A percentile compares a stretch with the other conserved stretches of the same genome.
Evolutionary conservation across 2,797 vertebrate genomes (phyloP).

Genomic region (Falco novaeseelandiae): DNA sequence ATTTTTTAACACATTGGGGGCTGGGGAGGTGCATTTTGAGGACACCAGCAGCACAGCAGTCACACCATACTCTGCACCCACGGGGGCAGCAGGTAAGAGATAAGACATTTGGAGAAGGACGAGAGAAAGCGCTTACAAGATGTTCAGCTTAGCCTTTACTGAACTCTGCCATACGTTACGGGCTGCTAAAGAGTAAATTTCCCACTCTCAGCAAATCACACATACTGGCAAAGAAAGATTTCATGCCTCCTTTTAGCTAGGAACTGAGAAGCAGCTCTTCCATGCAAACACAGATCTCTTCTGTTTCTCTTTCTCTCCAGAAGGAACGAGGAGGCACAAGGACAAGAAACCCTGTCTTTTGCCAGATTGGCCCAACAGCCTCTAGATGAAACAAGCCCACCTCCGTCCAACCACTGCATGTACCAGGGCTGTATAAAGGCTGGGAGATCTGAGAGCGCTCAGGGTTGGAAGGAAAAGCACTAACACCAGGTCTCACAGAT

Average conservation of each 20-base stretch:
- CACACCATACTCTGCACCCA: neutral
- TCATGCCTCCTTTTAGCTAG: neutral
- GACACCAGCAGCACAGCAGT: neutral
- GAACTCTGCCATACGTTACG: neutral
- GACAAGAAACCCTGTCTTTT: neutral
- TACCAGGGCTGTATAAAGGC: neutral
- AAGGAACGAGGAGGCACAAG: neutral
- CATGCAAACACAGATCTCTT: neutral
- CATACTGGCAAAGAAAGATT: neutral
- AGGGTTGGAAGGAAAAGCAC: neutral
- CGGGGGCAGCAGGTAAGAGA: neutral
- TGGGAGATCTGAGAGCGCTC: neutral
- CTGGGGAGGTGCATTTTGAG: neutral
- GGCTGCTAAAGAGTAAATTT: neutral
- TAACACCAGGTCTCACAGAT: neutral
- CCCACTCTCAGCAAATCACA: neutral
- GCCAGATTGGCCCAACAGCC: neutral
- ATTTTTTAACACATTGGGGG: neutral
- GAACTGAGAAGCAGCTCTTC: neutral
- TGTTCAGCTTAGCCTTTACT: neutral
- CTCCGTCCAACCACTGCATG: neutral
- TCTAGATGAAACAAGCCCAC: neutral
- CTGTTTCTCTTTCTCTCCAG: neutral
- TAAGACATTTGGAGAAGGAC: fast-evolving
- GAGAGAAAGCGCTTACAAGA: neutral